Base-by-base conservation (phyloP, 2,113 vertebrate species). In the Eublepharis macularius region DNA sequence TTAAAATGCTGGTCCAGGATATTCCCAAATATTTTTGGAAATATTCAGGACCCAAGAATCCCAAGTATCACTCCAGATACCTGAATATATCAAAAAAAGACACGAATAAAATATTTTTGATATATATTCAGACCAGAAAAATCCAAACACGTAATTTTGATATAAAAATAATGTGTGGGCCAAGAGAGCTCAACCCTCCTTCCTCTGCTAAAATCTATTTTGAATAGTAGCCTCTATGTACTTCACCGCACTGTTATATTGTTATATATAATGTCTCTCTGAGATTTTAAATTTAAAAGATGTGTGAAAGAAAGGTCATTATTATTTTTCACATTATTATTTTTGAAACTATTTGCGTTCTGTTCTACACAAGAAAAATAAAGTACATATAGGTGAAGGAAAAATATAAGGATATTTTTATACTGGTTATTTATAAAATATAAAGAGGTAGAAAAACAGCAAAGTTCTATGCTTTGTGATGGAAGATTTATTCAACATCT, bases 401-500 rank as follows among this genome's bases (percentile, higher is more conserved):
- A 41, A 43, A 43, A 4, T 21, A 11, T 43, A 60, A 2, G 26
- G 26, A 14, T 57, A 79, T 80, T 45, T 80, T 68, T 34, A 68
- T 34, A 68, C 41, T 24, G 63, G 4, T n/a, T 47, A 68, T 47
- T 68, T 80, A 81, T 68, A 81, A 69, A 47, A 81, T 69, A 69
- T 63, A 21, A 68, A 69, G 34, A 34, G 41, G 16, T 13, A n/a
- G 21, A 81, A 81, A 16, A 21, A 51, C 49, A 80, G 66, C 26
- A 66, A 65, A 81, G 51, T 26, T 47, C 45, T 70, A 1, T 54
- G n/a, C 32, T 57, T 54, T 69, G 65, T 29, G 45, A 24, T 29
- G 32, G 80, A 86, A 91, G 41, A 86, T 43, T 4, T 91, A 87
- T 86, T 90, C 86, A 83, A 80, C 85, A 90, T 91, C 32, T 81